Conservation (phyloP, 2,888 invertebrate species). For the Rapana venosa region DNA sequence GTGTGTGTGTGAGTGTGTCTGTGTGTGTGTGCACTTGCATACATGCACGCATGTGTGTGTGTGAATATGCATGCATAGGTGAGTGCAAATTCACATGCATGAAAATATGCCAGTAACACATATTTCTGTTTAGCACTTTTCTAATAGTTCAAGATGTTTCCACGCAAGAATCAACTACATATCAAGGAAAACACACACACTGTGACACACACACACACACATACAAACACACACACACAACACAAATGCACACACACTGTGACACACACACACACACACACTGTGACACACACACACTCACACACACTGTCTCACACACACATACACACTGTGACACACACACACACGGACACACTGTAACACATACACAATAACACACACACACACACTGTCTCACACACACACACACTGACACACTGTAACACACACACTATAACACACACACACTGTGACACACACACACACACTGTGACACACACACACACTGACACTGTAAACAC, state of each 20-base stretch:
- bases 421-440: too few relatives aligned
- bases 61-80: too few relatives aligned
- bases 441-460: not conserved
- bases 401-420: not conserved
- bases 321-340: not conserved
- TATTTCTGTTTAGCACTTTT: too few relatives aligned
- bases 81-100: too few relatives aligned
- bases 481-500: not conserved
- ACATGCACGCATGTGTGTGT: too few relatives aligned
- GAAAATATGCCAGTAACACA: too few relatives aligned
- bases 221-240: not conserved
- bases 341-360: not conserved
- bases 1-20: too few relatives aligned
- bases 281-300: not conserved
- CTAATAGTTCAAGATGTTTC: too few relatives aligned
- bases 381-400: not conserved
- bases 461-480: not conserved
- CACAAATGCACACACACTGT: not conserved
- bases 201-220: slow-evolving; percentile 83
- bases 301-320: too few relatives aligned
- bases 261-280: too few relatives aligned
- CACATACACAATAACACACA: not conserved
- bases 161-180: not conserved
- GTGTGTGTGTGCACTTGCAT: too few relatives aligned
- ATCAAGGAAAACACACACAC: not conserved